Percentiles rank a stretch among this genome's conserved stretches.
phyloP scores from a whole-genome alignment of 2,113 vertebrate species.

The Anas platyrhynchos region DNA sequence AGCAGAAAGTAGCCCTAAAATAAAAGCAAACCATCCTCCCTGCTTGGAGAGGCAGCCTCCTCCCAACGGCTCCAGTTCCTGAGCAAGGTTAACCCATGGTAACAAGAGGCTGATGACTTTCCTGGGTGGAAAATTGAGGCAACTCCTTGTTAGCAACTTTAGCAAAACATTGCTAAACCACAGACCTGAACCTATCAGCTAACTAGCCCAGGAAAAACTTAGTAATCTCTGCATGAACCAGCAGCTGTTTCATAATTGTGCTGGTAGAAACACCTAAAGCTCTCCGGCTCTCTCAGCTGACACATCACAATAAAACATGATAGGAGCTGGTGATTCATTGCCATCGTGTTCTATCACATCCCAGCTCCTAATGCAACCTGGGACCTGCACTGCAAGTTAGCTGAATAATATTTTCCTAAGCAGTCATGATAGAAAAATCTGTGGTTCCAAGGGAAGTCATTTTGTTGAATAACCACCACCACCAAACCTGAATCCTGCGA shows the following conservation, averaged over 20 bases:
- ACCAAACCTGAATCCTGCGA: background rate
- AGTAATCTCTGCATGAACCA: conserved; percentile 40
- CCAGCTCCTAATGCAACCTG: conserved; percentile 26
- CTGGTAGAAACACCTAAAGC: conserved; percentile 43
- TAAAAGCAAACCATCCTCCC: background rate
- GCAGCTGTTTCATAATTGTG: background rate
- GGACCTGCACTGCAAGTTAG: background rate
- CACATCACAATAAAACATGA: conserved; percentile 59
- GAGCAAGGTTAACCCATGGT: background rate
- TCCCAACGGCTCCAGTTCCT: background rate
- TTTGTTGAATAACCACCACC: background rate
- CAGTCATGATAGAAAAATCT: conserved; percentile 23
- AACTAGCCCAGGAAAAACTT: conserved; percentile 49
- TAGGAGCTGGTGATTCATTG: conserved; percentile 42
- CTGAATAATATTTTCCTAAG: conserved; percentile 57
- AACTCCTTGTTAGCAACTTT: background rate
- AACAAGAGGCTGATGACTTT: background rate
- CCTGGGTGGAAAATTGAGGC: conserved; percentile 5
- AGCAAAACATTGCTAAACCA: background rate
- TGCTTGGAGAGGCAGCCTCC: background rate
- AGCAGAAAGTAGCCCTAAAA: background rate
- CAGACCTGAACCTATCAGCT: conserved; percentile 13
- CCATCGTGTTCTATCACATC: conserved; percentile 55
- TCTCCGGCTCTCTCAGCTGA: conserved; percentile 47
- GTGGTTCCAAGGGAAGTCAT: background rate